A percentile compares a stretch with the other conserved stretches of the same genome.
Conservation (phyloP, 2,888 invertebrate species). For the Pharmacophagus antenor region DNA sequence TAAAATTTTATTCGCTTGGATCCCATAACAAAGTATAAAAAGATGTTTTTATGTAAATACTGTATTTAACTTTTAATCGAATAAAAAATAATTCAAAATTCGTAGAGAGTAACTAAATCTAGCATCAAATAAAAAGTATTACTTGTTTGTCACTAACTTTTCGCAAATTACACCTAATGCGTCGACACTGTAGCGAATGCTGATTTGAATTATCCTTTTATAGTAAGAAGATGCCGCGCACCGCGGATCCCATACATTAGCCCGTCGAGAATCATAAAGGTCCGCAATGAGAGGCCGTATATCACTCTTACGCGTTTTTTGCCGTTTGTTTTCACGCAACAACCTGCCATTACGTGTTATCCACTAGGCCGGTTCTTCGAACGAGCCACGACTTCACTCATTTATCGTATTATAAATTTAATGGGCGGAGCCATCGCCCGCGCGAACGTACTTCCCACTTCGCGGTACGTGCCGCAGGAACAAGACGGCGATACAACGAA, state of each 20-base stretch:
- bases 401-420: conserved; percentile 77
- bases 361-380: conserved; percentile 63
- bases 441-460: conserved; percentile 69
- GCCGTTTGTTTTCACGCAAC: conserved; percentile 74
- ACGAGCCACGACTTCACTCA: conserved; percentile 60
- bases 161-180: conserved; percentile 58
- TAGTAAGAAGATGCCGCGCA: conserved; percentile 57
- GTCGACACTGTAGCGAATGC: conserved; percentile 62
- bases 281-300: conserved; percentile 60
- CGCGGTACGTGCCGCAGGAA: conserved; percentile 54
- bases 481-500: conserved; percentile 68
- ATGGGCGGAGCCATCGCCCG: conserved; percentile 72
- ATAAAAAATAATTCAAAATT: too few species aligned
- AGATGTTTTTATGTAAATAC: too few species aligned
- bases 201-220: conserved; percentile 73
- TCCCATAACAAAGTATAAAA: too few species aligned
- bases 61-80: too few species aligned
- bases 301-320: conserved; percentile 67
- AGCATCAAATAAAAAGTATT: background rate
- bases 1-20: too few species aligned
- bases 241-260: conserved; percentile 67
- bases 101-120: too few species aligned
- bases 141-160: conserved; percentile 28
- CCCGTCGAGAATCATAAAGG: conserved; percentile 65
- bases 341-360: conserved; percentile 72